phyloP scores from a whole-genome alignment of 2,113 vertebrate species.

The Phalacrocorax aristotelis region DNA sequence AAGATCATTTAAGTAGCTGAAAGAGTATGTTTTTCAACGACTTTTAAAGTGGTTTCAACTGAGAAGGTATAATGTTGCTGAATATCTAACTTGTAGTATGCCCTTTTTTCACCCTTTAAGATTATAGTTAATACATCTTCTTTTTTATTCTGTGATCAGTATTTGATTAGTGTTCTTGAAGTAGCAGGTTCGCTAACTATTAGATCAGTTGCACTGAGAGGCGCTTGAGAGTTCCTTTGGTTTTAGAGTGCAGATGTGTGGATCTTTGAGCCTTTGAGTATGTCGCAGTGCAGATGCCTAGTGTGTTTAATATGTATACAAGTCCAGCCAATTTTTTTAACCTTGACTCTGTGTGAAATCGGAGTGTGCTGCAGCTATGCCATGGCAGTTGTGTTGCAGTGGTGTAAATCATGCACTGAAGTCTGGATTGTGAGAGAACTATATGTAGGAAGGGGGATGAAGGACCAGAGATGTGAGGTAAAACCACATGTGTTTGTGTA shows the following conservation, averaged over 20 bases:
- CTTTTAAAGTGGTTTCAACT: not conserved
- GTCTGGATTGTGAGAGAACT: not conserved
- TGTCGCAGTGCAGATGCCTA: not conserved
- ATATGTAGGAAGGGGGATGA: not conserved
- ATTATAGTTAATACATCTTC: not conserved
- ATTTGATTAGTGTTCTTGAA: not conserved
- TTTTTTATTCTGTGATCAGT: not conserved
- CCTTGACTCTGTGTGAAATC: not conserved
- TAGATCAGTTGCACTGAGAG: not conserved
- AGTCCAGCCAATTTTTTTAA: not conserved
- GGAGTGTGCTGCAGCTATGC: not conserved
- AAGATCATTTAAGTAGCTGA: not conserved
- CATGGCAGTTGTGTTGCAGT: not conserved
- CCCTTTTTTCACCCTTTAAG: not conserved
- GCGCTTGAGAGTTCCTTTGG: not conserved
- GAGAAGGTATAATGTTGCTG: not conserved
- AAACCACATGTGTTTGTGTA: fast-evolving
- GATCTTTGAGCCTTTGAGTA: not conserved
- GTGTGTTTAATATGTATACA: fast-evolving
- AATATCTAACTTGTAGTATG: not conserved
- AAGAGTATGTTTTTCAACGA: not conserved
- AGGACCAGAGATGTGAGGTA: not conserved
- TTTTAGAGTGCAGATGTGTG: not conserved
- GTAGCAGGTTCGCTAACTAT: not conserved
- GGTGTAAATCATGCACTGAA: not conserved